phyloP scores from a whole-genome alignment of 2,888 invertebrate genomes.

The Seira musarum region DNA sequence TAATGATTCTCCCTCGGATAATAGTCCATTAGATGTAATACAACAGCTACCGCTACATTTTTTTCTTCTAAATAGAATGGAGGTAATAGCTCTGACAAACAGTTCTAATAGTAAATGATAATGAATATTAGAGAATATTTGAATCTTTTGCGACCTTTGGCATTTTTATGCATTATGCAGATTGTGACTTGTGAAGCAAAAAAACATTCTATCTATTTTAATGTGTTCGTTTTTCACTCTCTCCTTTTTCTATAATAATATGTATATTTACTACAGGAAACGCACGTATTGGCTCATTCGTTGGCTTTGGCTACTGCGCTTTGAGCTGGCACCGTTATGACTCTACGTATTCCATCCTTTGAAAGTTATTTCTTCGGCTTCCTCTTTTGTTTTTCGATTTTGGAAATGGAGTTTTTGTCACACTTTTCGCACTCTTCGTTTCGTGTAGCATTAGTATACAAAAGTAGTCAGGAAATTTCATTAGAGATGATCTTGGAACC shows the following conservation, averaged over 20 bases:
- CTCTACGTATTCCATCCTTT: background rate
- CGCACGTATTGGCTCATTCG: constrained; percentile 34
- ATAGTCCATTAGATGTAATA: constrained; percentile 2
- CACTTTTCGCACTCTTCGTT: background rate
- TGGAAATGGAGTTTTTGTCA: background rate
- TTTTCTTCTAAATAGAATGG: background rate
- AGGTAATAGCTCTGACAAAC: background rate
- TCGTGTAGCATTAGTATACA: background rate
- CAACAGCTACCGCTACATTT: background rate
- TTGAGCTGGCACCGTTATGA: constrained; percentile 35
- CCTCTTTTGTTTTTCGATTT: constrained; percentile 1
- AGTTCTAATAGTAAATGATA: constrained; percentile 3
- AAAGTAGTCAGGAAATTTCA: constrained; percentile 50
- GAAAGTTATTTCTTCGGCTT: background rate
- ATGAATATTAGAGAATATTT: constrained; percentile 36
- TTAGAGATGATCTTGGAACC: constrained; percentile 54
- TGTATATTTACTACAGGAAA: constrained; percentile 26
- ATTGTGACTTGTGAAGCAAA: constrained; percentile 18
- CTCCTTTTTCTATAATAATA: too few species aligned
- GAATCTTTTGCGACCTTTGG: constrained; percentile 49
- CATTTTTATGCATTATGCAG: constrained; percentile 46
- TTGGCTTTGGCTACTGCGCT: constrained; percentile 23
- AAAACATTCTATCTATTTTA: constrained; percentile 8
- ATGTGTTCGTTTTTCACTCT: background rate
- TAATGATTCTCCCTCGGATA: constrained; percentile 2